A percentile compares a stretch with the other conserved stretches of the same genome.
Conservation (phyloP, 2,113 vertebrate genomes). For the Pseudonaja textilis region DNA sequence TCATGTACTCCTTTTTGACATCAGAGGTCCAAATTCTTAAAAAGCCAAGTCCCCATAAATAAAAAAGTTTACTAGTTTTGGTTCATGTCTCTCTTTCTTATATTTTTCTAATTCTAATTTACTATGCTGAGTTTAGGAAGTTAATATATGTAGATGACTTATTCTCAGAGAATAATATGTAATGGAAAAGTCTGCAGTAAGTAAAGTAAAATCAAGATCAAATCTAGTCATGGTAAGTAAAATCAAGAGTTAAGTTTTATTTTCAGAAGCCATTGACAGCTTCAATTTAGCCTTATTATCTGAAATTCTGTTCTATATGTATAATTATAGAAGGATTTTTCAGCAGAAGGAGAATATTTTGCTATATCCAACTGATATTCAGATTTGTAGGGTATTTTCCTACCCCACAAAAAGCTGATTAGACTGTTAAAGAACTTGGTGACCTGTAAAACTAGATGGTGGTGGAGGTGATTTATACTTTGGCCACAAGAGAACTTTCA, state of each 20-base stretch:
- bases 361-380: neutral
- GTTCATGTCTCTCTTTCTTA: neutral
- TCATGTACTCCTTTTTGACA: neutral
- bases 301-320: neutral
- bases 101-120: neutral
- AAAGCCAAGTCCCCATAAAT: neutral
- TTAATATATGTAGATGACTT: neutral
- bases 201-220: neutral
- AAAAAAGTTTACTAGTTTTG: neutral
- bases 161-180: neutral
- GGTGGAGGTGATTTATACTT: neutral
- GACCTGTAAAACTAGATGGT: neutral
- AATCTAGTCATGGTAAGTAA: neutral
- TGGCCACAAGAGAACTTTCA: neutral
- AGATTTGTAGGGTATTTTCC: neutral
- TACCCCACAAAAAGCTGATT: neutral
- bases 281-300: neutral
- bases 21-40: neutral
- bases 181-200: neutral
- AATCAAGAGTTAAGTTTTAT: neutral
- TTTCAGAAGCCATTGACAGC: neutral
- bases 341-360: neutral
- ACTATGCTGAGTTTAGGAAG: neutral
- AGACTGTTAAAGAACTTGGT: neutral
- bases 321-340: neutral